These are phyloP conservation scores for Yoshiicerus persimilis DNA, from an alignment of 1,140 invertebrate species.

Conservation along the genomic window DNA sequence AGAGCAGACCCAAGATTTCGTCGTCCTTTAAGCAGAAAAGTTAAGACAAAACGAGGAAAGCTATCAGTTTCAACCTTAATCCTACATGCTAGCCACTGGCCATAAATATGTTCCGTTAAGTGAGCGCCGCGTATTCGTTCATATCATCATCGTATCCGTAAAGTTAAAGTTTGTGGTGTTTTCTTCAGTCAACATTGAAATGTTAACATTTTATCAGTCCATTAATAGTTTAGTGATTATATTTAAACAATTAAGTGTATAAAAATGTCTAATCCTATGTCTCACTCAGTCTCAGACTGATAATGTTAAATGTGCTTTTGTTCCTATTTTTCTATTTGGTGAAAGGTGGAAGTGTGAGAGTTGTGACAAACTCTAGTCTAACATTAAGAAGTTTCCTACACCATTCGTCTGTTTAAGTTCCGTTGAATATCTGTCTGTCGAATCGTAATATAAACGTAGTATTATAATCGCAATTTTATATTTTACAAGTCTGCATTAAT, in stretches of 20 bases:
- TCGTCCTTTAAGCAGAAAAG: not conserved
- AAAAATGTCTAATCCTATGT: not conserved
- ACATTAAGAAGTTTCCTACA: not conserved
- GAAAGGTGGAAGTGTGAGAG: not conserved
- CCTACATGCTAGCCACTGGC: too few relatives aligned
- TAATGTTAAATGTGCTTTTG: not conserved
- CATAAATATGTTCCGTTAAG: not conserved
- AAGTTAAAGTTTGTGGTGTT: not conserved
- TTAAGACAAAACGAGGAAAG: not conserved
- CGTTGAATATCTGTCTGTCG: not conserved
- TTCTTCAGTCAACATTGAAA: not conserved
- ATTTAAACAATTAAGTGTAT: not conserved
- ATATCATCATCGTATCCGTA: not conserved
- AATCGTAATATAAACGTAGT: constrained; percentile 3
- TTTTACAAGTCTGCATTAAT: not conserved
- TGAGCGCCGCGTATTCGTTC: not conserved
- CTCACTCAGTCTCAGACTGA: not conserved
- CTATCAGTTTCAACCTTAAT: not conserved
- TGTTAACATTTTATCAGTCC: not conserved
- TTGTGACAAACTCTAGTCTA: not conserved
- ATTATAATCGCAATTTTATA: not conserved
- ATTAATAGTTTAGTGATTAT: not conserved
- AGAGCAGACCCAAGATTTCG: not conserved
- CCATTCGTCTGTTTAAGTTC: not conserved
- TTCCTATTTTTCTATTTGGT: not conserved